These are phyloP conservation scores for Phenacoccus solenopsis DNA, from an alignment of 1,140 invertebrate species.

Conservation along the genomic window DNA sequence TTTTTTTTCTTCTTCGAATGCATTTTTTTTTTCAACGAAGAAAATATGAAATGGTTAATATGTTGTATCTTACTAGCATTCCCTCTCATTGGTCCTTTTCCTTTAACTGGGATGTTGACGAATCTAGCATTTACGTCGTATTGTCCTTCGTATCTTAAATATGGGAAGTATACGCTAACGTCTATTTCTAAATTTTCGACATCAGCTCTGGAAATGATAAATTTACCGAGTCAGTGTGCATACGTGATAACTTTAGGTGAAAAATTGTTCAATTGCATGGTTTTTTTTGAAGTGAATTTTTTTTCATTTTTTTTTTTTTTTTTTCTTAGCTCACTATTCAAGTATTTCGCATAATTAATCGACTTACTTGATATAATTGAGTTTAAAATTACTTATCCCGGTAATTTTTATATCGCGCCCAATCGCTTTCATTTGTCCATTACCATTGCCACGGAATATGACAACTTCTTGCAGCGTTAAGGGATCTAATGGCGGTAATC, in stretches of 20 bases:
- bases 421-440: neutral
- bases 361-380: constrained; percentile 14
- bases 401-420: constrained; percentile 5
- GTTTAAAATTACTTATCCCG: constrained; percentile 9
- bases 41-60: too few relatives aligned
- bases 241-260: too few relatives aligned
- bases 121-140: constrained; percentile 48
- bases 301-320: too few relatives aligned
- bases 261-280: too few relatives aligned
- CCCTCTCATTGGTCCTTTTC: constrained; percentile 42
- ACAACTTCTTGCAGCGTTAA: constrained; percentile 39
- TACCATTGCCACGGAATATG: constrained; percentile 6
- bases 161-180: constrained; percentile 41
- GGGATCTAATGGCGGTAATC: constrained; percentile 50
- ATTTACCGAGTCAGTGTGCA: too few relatives aligned
- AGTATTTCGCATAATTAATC: too few relatives aligned
- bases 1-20: too few relatives aligned
- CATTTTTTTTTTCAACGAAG: too few relatives aligned
- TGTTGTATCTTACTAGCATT: constrained; percentile 50
- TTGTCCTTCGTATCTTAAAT: constrained; percentile 40
- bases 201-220: constrained; percentile 35
- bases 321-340: too few relatives aligned
- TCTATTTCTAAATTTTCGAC: constrained; percentile 35
- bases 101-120: constrained; percentile 43
- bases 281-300: too few relatives aligned